phyloP scores from a whole-genome alignment of 2,113 vertebrate genomes.

The Kryptolebias marmoratus region DNA sequence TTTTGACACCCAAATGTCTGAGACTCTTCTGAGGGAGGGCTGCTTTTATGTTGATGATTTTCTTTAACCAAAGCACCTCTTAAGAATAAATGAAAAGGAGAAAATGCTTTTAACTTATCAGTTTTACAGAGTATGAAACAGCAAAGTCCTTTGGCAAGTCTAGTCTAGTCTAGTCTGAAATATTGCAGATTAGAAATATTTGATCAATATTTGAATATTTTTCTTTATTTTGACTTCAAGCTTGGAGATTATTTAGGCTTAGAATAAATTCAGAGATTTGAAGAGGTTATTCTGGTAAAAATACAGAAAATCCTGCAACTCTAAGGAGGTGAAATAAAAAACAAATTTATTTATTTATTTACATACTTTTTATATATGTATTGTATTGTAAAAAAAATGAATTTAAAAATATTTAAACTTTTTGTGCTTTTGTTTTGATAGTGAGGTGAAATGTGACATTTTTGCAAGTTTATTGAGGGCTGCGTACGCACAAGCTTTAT shows the following conservation, averaged over 20 bases:
- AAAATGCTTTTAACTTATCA: background rate
- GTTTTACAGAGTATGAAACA: background rate
- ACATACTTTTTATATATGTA: background rate
- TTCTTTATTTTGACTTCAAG: background rate
- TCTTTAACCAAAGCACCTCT: background rate
- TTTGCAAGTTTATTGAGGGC: background rate
- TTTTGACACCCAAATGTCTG: conserved; percentile 7
- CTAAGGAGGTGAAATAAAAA: too few species aligned
- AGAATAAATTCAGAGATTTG: too few species aligned
- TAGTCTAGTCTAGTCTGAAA: background rate
- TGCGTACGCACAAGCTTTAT: background rate
- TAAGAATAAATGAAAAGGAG: background rate
- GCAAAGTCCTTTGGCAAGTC: background rate
- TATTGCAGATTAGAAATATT: background rate
- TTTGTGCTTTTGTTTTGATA: background rate
- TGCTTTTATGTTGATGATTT: background rate
- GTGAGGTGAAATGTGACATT: background rate
- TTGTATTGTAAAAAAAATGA: background rate
- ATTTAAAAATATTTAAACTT: background rate
- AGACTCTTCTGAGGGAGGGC: background rate
- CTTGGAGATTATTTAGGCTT: too few species aligned
- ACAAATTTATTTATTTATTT: background rate
- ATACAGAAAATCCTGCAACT: too few species aligned
- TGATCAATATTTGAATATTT: too few species aligned
- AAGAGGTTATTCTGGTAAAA: too few species aligned